These are phyloP conservation scores for Ochropleura plecta DNA, from an alignment of 2,888 invertebrate species.

Conservation along the genomic window DNA sequence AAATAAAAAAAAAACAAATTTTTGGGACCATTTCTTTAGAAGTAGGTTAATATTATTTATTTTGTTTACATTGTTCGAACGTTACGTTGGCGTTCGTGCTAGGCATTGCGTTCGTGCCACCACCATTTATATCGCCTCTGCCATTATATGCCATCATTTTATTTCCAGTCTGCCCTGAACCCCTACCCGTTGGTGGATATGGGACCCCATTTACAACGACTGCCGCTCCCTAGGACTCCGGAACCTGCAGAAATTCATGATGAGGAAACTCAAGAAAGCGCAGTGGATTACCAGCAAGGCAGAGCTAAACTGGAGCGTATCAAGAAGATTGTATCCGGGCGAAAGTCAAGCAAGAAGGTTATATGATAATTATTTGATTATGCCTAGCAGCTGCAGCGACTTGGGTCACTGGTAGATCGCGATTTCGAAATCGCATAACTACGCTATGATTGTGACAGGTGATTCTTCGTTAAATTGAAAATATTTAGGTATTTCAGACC, in stretches of 20 bases:
- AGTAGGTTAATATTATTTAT: too few species aligned
- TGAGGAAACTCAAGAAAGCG: background rate
- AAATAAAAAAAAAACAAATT: too few species aligned
- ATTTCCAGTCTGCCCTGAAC: constrained; percentile 15
- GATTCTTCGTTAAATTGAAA: background rate
- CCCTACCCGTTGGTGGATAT: constrained; percentile 15
- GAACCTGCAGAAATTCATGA: constrained; percentile 1
- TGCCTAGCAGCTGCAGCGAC: background rate
- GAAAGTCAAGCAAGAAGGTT: background rate
- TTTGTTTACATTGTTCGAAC: too few species aligned
- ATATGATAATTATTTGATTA: background rate
- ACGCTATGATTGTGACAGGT: background rate
- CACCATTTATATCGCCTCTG: background rate
- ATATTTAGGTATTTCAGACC: too few species aligned
- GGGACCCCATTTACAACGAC: background rate
- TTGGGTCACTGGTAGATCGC: background rate
- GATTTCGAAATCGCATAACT: background rate
- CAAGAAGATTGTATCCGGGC: background rate
- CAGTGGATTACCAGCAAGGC: background rate
- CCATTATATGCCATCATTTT: background rate
- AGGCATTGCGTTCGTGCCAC: too few species aligned
- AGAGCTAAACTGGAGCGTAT: background rate
- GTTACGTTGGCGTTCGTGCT: too few species aligned
- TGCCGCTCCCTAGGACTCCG: constrained; percentile 15
- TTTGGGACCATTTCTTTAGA: too few species aligned